phyloP scores from a whole-genome alignment of 2,797 vertebrate genomes.

The Alectoris magna region DNA sequence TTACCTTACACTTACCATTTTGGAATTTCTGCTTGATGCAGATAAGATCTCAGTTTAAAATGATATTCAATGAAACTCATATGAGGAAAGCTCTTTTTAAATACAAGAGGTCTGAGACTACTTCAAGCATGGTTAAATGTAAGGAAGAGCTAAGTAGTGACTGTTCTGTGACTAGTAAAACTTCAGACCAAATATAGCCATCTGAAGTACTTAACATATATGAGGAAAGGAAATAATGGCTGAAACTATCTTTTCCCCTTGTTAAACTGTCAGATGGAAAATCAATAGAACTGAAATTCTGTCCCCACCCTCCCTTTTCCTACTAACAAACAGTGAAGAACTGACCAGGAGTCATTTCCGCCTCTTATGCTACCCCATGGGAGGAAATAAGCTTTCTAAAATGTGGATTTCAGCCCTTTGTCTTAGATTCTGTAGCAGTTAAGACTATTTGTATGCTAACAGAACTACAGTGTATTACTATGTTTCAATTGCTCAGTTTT shows the following conservation, averaged over 20 bases:
- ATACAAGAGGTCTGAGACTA: neutral
- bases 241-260: neutral
- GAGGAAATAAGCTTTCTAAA: neutral
- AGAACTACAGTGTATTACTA: neutral
- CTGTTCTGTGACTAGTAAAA: neutral
- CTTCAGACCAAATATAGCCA: neutral
- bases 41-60: neutral
- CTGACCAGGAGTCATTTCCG: neutral
- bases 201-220: neutral
- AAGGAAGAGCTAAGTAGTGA: neutral
- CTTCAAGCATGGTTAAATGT: neutral
- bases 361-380: neutral
- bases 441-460: neutral
- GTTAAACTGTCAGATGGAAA: neutral
- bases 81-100: neutral
- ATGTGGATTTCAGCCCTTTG: conserved; percentile 5
- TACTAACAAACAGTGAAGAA: neutral
- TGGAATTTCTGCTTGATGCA: neutral
- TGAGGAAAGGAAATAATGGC: neutral
- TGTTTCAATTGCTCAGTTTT: neutral
- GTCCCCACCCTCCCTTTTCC: neutral
- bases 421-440: neutral
- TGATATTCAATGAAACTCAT: neutral
- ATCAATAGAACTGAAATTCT: neutral
- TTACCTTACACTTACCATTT: neutral